A percentile compares a stretch with the other conserved stretches of the same genome.
Evolutionary conservation across 2,113 vertebrate species (phyloP).

Genomic region (Corydoras sp.): DNA sequence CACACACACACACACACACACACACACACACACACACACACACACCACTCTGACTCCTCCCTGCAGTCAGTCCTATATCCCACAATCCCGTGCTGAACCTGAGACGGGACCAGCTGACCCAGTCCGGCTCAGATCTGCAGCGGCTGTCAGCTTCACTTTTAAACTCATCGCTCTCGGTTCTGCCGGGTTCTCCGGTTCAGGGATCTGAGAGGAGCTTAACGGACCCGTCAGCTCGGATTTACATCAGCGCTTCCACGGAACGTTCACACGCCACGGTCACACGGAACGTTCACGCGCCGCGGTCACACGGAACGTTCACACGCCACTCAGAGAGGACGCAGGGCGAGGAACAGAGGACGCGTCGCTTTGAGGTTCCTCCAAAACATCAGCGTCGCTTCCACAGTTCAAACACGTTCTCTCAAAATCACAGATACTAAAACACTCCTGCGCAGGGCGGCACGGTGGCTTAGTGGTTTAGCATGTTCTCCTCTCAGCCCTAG

Average conservation of each 20-base stretch:
- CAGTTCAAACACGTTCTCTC: too few relatives aligned
- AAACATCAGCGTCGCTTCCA: neutral
- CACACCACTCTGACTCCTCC: too few relatives aligned
- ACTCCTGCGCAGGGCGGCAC: neutral
- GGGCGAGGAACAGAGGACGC: slow-evolving; percentile 3
- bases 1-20: neutral
- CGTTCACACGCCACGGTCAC: slow-evolving; percentile 1
- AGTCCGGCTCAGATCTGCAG: neutral
- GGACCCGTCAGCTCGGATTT: slow-evolving; percentile 57
- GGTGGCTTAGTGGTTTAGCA: too few relatives aligned
- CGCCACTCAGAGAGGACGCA: slow-evolving; percentile 39
- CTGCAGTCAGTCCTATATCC: too few relatives aligned
- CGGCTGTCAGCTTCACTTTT: slow-evolving; percentile 14
- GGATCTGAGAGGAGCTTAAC: slow-evolving; percentile 45
- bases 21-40: neutral
- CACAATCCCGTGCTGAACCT: too few relatives aligned
- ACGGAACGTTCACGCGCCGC: neutral
- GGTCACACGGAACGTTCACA: slow-evolving; percentile 1
- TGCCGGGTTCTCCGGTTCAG: slow-evolving; percentile 7
- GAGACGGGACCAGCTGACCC: too few relatives aligned
- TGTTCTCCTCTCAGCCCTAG: too few relatives aligned
- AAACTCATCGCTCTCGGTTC: slow-evolving; percentile 5
- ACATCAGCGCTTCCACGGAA: slow-evolving; percentile 42
- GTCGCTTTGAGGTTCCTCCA: neutral
- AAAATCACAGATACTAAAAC: too few relatives aligned